A percentile compares a stretch with the other conserved stretches of the same genome.
These are phyloP conservation scores for Branchellion lobata DNA, from an alignment of 2,888 invertebrate species.

Conservation along the genomic window DNA sequence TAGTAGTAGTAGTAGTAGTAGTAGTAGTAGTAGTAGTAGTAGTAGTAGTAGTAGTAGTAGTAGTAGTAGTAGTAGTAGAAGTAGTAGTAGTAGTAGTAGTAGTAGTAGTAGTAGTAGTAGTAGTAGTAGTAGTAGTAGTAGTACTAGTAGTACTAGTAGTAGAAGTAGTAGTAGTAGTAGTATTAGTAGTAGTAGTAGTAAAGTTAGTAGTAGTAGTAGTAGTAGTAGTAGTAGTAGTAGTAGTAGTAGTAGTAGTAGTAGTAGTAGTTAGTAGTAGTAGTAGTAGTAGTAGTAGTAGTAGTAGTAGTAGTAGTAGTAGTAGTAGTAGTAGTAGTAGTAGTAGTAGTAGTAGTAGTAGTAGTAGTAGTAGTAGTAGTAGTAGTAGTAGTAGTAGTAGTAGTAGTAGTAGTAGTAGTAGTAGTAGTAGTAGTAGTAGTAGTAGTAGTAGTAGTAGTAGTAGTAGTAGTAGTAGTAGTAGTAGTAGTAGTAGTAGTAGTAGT, in stretches of 20 bases:
- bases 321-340: slow-evolving; percentile 40
- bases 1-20: slow-evolving; percentile 45
- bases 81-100: slow-evolving; percentile 36
- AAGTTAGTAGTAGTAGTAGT: slow-evolving; percentile 35
- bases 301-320: slow-evolving; percentile 23
- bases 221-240: slow-evolving; percentile 40
- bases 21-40: slow-evolving; percentile 40
- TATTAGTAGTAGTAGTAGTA: too few relatives aligned
- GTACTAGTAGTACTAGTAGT: slow-evolving; percentile 36
- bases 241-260: slow-evolving; percentile 39
- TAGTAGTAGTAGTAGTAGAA: slow-evolving; percentile 37
- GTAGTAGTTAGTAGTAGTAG: too few relatives aligned
- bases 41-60: slow-evolving; percentile 25
- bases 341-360: slow-evolving; percentile 40
- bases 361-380: slow-evolving; percentile 36
- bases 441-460: slow-evolving; percentile 28
- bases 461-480: slow-evolving; percentile 34
- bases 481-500: slow-evolving; percentile 38
- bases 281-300: neutral
- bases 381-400: slow-evolving; percentile 35
- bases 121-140: slow-evolving; percentile 30
- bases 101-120: slow-evolving; percentile 34
- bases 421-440: slow-evolving; percentile 10
- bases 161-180: too few relatives aligned
- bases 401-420: slow-evolving; percentile 37